Evolutionary conservation across 2,888 invertebrate genomes (phyloP).

Genomic region (Alloscopus bannaensis): DNA sequence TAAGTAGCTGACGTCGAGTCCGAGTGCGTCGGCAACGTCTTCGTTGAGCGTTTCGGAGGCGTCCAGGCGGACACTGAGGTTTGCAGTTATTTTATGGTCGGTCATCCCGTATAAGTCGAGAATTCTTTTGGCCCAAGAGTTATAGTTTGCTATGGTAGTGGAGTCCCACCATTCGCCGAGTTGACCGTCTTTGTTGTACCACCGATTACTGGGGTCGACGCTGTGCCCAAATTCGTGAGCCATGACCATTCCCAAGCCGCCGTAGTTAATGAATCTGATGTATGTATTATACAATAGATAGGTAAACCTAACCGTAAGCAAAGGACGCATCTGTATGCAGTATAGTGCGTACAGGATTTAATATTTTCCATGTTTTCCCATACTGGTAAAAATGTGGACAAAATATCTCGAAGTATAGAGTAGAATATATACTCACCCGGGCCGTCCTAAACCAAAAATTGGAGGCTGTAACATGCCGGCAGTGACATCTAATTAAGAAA

Average conservation of each 20-base stretch:
- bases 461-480: too few species aligned
- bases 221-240: conserved; percentile 42
- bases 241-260: conserved; percentile 29
- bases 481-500: too few species aligned
- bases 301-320: too few species aligned
- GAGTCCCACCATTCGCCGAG: conserved; percentile 40
- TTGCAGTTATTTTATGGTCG: background rate
- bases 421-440: too few species aligned
- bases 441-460: too few species aligned
- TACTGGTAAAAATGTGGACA: too few species aligned
- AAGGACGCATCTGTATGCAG: too few species aligned
- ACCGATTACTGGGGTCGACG: conserved; percentile 34
- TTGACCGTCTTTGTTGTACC: conserved; percentile 42
- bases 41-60: conserved; percentile 41
- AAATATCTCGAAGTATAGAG: too few species aligned
- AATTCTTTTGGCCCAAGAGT: conserved; percentile 39
- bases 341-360: too few species aligned
- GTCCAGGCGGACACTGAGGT: background rate
- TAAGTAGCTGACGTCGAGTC: conserved; percentile 34
- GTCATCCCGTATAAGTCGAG: conserved; percentile 21
- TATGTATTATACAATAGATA: too few species aligned
- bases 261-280: conserved; percentile 41
- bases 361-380: too few species aligned
- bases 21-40: conserved; percentile 45
- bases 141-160: conserved; percentile 23